phyloP scores from a whole-genome alignment of 2,113 vertebrate genomes.

The Myotis davidii region DNA sequence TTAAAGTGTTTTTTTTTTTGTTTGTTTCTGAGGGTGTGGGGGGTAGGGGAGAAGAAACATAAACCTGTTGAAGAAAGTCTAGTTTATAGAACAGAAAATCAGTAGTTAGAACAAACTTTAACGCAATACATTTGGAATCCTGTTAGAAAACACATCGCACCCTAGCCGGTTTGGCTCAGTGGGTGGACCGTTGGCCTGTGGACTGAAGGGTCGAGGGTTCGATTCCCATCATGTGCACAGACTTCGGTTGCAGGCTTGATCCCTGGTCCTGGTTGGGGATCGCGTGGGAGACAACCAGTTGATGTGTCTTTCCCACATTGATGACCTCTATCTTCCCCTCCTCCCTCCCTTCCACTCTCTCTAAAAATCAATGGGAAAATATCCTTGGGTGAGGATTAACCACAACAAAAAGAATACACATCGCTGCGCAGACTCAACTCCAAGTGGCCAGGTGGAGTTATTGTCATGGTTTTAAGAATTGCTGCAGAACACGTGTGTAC shows the following conservation, averaged over 20 bases:
- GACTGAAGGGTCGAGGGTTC: too few species aligned
- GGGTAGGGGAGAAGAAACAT: background rate
- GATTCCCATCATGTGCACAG: too few species aligned
- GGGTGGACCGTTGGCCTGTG: too few species aligned
- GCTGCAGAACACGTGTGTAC: background rate
- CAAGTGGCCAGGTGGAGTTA: background rate
- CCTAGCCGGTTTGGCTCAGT: too few species aligned
- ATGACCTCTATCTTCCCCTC: too few species aligned
- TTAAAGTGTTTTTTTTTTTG: background rate
- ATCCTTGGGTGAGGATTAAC: too few species aligned
- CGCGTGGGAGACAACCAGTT: too few species aligned
- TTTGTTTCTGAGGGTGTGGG: background rate
- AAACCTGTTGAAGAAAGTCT: background rate
- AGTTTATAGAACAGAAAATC: background rate
- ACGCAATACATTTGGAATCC: background rate
- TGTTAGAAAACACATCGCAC: background rate
- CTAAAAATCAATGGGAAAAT: too few species aligned
- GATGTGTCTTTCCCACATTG: too few species aligned
- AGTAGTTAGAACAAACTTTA: background rate
- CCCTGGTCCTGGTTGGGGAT: too few species aligned
- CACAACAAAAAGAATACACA: background rate
- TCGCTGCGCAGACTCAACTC: background rate
- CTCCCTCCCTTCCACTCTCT: too few species aligned
- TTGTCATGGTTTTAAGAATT: background rate
- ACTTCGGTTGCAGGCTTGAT: too few species aligned